Evolutionary conservation across 2,888 invertebrate genomes (phyloP).

Genomic region (Chorisops tibialis): DNA sequence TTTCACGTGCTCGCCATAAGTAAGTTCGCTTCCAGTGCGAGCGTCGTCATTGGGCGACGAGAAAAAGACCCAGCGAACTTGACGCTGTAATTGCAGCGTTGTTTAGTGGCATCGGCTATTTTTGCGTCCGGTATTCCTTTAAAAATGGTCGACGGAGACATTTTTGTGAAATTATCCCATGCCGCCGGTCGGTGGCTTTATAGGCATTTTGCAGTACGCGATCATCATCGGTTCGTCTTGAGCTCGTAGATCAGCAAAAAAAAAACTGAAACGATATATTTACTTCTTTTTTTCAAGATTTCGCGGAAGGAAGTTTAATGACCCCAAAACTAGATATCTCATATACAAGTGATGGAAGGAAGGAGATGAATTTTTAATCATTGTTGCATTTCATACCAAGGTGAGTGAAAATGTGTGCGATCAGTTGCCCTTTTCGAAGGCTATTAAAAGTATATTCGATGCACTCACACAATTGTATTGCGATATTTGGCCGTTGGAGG

Average conservation of each 20-base stretch:
- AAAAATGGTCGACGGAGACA: constrained; percentile 22
- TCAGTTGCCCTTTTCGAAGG: too few species aligned
- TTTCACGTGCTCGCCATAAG: constrained; percentile 12
- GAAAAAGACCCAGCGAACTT: constrained; percentile 13
- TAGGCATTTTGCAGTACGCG: too few species aligned
- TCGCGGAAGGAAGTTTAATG: constrained; percentile 14
- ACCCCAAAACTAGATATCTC: background rate
- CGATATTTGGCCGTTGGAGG: too few species aligned
- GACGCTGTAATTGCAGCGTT: constrained; percentile 21
- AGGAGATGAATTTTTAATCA: too few species aligned
- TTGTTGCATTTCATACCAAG: too few species aligned
- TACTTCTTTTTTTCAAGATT: background rate
- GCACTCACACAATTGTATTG: too few species aligned
- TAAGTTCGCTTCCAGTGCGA: constrained; percentile 9
- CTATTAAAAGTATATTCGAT: too few species aligned
- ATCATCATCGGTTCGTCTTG: too few species aligned
- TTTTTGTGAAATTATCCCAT: constrained; percentile 24
- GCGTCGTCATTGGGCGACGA: constrained; percentile 12
- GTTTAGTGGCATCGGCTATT: constrained; percentile 24
- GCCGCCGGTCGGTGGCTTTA: background rate
- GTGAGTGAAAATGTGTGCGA: too few species aligned
- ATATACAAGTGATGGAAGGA: too few species aligned
- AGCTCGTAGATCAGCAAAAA: background rate
- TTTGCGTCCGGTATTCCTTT: constrained; percentile 26
- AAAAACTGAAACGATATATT: too few species aligned